Evolutionary conservation across 23 tunicate genomes (phyloP), one percentile per base, ranked within the genome.

Genomic region (Halocynthia roretzi): DNA sequence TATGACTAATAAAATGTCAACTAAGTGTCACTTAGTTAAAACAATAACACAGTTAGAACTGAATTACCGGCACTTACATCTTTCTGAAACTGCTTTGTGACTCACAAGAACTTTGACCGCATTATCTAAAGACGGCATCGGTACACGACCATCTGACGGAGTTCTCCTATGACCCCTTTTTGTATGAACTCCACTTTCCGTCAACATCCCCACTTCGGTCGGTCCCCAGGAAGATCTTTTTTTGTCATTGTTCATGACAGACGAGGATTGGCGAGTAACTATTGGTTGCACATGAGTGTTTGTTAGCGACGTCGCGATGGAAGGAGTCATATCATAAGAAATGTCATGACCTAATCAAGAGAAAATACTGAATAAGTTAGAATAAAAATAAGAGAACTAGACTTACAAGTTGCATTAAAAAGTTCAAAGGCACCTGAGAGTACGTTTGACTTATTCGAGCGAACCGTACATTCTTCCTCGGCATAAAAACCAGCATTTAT

Each of bases 141-240:
- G 92, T 14, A 82, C 61, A 12, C 98, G 67, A 53, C 98, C 98
- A 67, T 92, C 98, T 14, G 98, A 92, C 20, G 92, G 92, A 10
- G 88, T 86, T 50, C 98, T 62, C 9, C 92, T 66, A 66, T 92
- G 98, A 40, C 93, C 93, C 70, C 85, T 80, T 8, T 67, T 66
- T 0, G 78, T 9, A 18, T 80, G 17, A 22, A 68, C 19, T 0
- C 85, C 93, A 68, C 56, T 76, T 5, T 81, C 86, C 83, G 67
- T 82, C 12, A 53, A 14, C 20, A 74, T 8, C 5, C 64, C 50
- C 31, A 80, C 96, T 70, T 89, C 96, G 6, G 86, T 83, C 15
- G 96, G 96, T 7, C 96, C 96, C 96, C 96, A 89, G 7, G 96
- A 89, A 9, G 96, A 89, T 15, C 96, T 77, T 50, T 89, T 89